A percentile compares a stretch with the other conserved stretches of the same genome.
These are phyloP conservation scores for Hemiprocne comata DNA, from an alignment of 2,113 vertebrate species.

Conservation along the genomic window DNA sequence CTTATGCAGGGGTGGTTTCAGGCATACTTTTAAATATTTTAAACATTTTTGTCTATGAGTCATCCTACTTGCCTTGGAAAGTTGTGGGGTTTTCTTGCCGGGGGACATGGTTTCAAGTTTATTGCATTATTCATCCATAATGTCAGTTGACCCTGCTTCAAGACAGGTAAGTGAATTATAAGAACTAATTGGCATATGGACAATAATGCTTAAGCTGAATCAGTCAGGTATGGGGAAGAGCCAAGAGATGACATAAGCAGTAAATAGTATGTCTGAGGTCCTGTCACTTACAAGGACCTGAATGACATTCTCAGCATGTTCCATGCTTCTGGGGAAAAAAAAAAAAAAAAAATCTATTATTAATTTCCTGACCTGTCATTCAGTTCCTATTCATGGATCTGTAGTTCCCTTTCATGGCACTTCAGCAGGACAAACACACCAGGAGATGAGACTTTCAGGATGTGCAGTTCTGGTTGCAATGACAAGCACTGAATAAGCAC, in stretches of 20 bases:
- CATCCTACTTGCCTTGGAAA: constrained; percentile 17
- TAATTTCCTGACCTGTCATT: background rate
- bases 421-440: background rate
- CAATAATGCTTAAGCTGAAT: background rate
- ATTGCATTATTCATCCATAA: constrained; percentile 21
- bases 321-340: background rate
- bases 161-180: background rate
- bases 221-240: background rate
- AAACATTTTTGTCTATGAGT: constrained; percentile 11
- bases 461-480: background rate
- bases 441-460: background rate
- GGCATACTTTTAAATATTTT: constrained; percentile 5
- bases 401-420: background rate
- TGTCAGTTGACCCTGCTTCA: background rate
- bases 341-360: background rate
- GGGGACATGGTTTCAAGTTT: background rate
- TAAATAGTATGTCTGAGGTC: background rate
- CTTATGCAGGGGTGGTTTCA: background rate
- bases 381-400: background rate
- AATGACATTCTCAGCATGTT: background rate
- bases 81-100: background rate
- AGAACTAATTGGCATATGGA: background rate
- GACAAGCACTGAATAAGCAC: background rate
- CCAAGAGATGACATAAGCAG: background rate
- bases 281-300: background rate